Evolutionary conservation across 2,797 vertebrate species (phyloP).

Genomic region (Poecilia gillii): DNA sequence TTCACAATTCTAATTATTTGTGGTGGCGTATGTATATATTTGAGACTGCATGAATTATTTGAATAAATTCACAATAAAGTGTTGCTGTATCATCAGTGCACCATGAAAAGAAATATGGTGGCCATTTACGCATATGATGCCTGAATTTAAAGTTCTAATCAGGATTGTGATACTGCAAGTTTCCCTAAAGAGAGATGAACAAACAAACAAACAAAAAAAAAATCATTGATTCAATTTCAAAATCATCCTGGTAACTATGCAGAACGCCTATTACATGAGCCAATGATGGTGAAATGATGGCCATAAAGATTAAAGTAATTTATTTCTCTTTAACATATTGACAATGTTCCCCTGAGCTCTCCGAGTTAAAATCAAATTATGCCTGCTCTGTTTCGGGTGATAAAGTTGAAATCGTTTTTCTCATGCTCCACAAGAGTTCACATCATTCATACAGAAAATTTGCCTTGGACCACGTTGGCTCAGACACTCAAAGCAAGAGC

Average conservation of each 20-base stretch:
- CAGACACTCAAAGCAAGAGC: neutral
- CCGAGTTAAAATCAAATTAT: slow-evolving; percentile 24
- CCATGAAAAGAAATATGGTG: neutral
- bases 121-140: neutral
- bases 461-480: slow-evolving; percentile 5
- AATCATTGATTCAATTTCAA: neutral
- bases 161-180: neutral
- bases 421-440: slow-evolving; percentile 3
- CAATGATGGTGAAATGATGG: slow-evolving; percentile 1
- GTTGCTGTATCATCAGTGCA: neutral
- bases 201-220: neutral
- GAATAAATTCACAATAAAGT: neutral
- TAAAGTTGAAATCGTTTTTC: slow-evolving; percentile 3
- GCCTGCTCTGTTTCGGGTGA: slow-evolving; percentile 22
- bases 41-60: neutral
- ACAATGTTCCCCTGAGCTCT: slow-evolving; percentile 3
- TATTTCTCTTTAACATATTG: slow-evolving; percentile 11
- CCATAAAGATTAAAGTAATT: slow-evolving; percentile 8
- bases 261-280: neutral
- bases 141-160: neutral
- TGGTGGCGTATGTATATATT: neutral
- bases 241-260: neutral
- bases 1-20: neutral
- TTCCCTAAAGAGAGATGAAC: neutral
- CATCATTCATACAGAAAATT: slow-evolving; percentile 21